Evolutionary conservation across 2,113 vertebrate species (phyloP).

Genomic region (Ageneiosus marmoratus): DNA sequence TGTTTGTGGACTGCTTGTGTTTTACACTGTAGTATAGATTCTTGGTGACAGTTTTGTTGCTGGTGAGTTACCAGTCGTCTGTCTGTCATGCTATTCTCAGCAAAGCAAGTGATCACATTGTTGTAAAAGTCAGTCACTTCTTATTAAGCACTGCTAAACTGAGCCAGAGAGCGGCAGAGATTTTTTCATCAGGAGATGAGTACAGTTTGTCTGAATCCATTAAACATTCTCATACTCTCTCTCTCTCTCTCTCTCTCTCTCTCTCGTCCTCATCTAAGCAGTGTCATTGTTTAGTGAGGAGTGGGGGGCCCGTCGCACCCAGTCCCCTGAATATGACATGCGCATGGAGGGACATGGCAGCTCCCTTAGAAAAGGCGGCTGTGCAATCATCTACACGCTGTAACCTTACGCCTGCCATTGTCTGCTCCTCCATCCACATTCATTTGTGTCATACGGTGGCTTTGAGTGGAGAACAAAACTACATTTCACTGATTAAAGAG

Average conservation of each 20-base stretch:
- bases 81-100: constrained; percentile 43
- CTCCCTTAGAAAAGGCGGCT: constrained; percentile 73
- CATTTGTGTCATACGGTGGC: constrained; percentile 75
- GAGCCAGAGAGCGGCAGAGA: constrained; percentile 30
- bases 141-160: constrained; percentile 39
- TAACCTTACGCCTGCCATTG: constrained; percentile 79
- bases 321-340: constrained; percentile 72
- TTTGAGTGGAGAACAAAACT: constrained; percentile 71
- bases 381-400: constrained; percentile 77
- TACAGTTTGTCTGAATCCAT: constrained; percentile 55
- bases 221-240: constrained; percentile 24
- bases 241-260: constrained; percentile 9
- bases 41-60: constrained; percentile 47
- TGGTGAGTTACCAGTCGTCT: constrained; percentile 42
- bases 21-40: constrained; percentile 14
- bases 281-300: constrained; percentile 60
- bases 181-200: constrained; percentile 44
- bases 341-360: constrained; percentile 73
- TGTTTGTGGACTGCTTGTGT: not conserved
- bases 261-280: constrained; percentile 18
- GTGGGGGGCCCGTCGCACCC: constrained; percentile 61
- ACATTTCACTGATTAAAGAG: constrained; percentile 79
- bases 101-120: constrained; percentile 50
- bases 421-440: constrained; percentile 73
- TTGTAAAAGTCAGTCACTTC: constrained; percentile 57